These are phyloP conservation scores for Watsonalla cultraria DNA, from an alignment of 2,888 invertebrate species.

Conservation along the genomic window DNA sequence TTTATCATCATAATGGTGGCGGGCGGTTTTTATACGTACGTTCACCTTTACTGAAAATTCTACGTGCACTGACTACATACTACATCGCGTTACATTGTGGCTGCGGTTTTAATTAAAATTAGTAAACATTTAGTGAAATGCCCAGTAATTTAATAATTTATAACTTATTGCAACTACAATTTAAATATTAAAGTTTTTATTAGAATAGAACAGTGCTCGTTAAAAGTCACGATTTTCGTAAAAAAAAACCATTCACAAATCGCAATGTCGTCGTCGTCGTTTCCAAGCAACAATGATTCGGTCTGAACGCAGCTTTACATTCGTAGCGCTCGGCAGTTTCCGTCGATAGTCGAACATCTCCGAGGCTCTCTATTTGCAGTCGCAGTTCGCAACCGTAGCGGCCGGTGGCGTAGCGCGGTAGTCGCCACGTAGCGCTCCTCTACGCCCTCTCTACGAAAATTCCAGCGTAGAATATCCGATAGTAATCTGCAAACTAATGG, in stretches of 20 bases:
- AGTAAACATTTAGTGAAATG: too few species aligned
- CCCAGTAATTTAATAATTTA: too few species aligned
- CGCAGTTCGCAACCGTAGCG: conserved; percentile 33
- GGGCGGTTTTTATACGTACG: background rate
- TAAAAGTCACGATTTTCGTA: background rate
- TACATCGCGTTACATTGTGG: background rate
- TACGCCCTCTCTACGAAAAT: conserved; percentile 28
- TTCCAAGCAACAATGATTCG: conserved; percentile 22
- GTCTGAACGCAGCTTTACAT: conserved; percentile 45
- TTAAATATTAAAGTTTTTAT: too few species aligned
- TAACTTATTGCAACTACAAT: too few species aligned
- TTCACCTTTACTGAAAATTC: background rate
- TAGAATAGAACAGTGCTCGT: background rate
- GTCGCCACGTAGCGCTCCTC: conserved; percentile 55
- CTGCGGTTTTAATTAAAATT: too few species aligned
- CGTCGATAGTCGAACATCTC: conserved; percentile 45
- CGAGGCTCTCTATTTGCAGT: conserved; percentile 51
- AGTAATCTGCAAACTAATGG: conserved; percentile 7
- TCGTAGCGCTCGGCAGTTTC: conserved; percentile 48
- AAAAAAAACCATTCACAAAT: background rate
- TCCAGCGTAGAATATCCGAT: conserved; percentile 20
- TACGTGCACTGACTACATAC: background rate
- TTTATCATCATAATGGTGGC: background rate
- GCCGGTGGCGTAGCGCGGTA: conserved; percentile 56
- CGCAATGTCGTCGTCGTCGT: background rate